These are phyloP conservation scores for Xiphias gladius DNA, from an alignment of 2,113 vertebrate species.

Conservation along the genomic window DNA sequence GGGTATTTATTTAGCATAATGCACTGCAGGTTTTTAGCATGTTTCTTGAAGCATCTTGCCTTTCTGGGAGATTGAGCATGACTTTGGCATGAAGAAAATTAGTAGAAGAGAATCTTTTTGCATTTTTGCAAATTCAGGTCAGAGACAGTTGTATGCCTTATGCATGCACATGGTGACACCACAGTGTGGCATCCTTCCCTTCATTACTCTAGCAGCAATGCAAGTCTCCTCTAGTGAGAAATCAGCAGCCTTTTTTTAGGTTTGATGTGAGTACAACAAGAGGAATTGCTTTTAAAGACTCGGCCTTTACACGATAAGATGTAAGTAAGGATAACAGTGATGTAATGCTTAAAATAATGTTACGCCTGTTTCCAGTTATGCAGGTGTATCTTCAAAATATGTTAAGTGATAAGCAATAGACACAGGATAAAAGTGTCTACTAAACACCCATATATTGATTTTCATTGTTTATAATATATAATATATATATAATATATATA, in stretches of 20 bases:
- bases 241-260: background rate
- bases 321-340: background rate
- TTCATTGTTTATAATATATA: background rate
- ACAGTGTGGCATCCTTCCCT: conserved; percentile 12
- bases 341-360: background rate
- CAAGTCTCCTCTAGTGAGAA: background rate
- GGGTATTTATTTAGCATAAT: conserved; percentile 2
- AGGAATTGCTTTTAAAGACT: background rate
- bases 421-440: background rate
- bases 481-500: background rate
- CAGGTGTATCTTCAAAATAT: background rate
- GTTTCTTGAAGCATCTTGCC: conserved; percentile 54
- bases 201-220: background rate
- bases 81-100: conserved; percentile 57
- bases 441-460: background rate
- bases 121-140: background rate
- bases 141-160: background rate
- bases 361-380: background rate
- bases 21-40: conserved; percentile 5
- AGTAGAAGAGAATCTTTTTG: background rate
- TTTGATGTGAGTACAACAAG: conserved; percentile 5
- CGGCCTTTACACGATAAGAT: background rate
- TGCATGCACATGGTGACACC: conserved; percentile 33
- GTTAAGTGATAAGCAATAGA: background rate
- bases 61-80: conserved; percentile 58